phyloP scores from a whole-genome alignment of 2,797 vertebrate species.

The Glossophaga mutica region DNA sequence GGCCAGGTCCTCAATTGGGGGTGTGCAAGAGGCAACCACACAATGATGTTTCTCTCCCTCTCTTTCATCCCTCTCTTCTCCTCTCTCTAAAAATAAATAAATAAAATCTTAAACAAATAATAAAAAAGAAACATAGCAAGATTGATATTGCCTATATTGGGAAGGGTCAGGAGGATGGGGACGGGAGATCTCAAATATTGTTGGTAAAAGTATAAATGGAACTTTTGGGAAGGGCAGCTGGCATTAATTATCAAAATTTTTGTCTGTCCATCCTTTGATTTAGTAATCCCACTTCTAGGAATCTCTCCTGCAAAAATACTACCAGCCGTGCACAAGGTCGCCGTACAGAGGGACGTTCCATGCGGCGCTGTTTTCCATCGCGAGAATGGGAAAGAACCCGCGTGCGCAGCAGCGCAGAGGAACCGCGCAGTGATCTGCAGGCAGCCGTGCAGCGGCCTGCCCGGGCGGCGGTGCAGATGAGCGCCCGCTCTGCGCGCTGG shows the following conservation, averaged over 20 bases:
- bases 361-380: not conserved
- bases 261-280: not conserved
- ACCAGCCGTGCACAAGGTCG: not conserved
- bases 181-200: not conserved
- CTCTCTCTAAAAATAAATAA: too few species aligned
- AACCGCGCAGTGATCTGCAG: not conserved
- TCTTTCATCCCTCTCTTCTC: too few species aligned
- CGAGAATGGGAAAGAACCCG: not conserved
- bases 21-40: too few species aligned
- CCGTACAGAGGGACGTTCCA: not conserved
- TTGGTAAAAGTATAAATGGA: not conserved
- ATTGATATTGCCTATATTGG: not conserved
- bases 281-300: not conserved
- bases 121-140: not conserved
- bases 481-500: not conserved
- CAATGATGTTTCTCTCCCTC: too few species aligned
- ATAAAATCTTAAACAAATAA: too few species aligned
- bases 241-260: not conserved
- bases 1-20: too few species aligned
- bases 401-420: not conserved
- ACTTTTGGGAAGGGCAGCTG: not conserved
- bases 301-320: not conserved
- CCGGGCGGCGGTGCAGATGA: fast-evolving
- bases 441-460: not conserved
- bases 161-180: too few species aligned